These are phyloP conservation scores for Pterobdella sp. DNA, from an alignment of 2,888 invertebrate species.

Conservation along the genomic window DNA sequence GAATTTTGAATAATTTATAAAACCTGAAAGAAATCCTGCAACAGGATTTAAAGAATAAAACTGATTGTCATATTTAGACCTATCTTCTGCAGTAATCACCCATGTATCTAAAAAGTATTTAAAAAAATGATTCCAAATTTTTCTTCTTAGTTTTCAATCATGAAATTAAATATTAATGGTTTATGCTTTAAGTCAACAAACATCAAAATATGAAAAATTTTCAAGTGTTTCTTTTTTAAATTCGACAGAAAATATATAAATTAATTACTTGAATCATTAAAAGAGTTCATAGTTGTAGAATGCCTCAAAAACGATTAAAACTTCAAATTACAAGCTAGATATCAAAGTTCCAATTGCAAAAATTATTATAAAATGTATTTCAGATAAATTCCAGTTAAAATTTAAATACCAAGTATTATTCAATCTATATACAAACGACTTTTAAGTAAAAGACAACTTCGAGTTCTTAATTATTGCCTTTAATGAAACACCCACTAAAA, in stretches of 20 bases:
- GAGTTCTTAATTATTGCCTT: background rate
- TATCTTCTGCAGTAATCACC: slow-evolving; percentile 77
- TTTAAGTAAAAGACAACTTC: background rate
- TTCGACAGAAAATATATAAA: too few relatives aligned
- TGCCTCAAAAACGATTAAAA: background rate
- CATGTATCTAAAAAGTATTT: slow-evolving; percentile 62
- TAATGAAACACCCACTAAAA: slow-evolving; percentile 9
- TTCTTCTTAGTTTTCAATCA: too few relatives aligned
- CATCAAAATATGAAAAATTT: too few relatives aligned
- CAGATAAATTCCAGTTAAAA: background rate
- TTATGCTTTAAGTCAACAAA: too few relatives aligned
- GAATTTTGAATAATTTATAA: slow-evolving; percentile 27
- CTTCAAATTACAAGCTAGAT: background rate
- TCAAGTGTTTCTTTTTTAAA: too few relatives aligned
- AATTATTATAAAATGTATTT: background rate
- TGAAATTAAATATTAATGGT: too few relatives aligned
- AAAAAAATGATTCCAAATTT: background rate
- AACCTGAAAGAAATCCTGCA: slow-evolving; percentile 74
- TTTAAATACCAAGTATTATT: background rate
- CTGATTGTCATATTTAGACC: slow-evolving; percentile 79
- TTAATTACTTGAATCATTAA: background rate
- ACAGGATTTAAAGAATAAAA: slow-evolving; percentile 78
- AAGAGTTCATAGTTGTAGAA: background rate
- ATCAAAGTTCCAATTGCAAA: too few relatives aligned
- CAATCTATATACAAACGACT: background rate